phyloP scores from a whole-genome alignment of 2,797 vertebrate species.

The Macropus fuliginosus region DNA sequence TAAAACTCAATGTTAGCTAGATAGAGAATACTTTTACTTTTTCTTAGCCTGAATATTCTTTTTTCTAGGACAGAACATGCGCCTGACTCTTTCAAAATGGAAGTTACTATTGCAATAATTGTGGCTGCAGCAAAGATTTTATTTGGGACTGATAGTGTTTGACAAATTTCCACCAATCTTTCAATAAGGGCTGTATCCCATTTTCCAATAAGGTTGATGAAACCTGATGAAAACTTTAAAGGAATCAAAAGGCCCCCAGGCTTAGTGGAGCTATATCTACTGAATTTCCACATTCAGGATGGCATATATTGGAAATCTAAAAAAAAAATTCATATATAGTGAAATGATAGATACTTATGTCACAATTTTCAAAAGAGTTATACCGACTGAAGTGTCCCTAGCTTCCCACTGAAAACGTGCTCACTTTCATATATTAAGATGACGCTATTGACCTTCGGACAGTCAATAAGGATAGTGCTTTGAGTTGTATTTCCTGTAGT shows the following conservation, averaged over 20 bases:
- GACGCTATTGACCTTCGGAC: neutral
- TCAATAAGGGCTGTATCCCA: slow-evolving; percentile 67
- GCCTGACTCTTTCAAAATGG: neutral
- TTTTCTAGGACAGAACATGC: neutral
- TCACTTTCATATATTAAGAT: neutral
- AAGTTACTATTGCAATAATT: neutral
- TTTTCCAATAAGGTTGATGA: slow-evolving; percentile 79
- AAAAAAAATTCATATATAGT: slow-evolving; percentile 78
- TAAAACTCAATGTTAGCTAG: neutral
- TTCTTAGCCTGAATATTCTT: rapidly evolving
- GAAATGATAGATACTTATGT: slow-evolving; percentile 80
- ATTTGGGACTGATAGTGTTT: slow-evolving; percentile 31
- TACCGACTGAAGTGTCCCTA: slow-evolving; percentile 48
- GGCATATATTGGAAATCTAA: slow-evolving; percentile 76
- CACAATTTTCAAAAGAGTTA: slow-evolving; percentile 67
- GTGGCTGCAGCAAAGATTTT: neutral
- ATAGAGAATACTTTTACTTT: neutral
- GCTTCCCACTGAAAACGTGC: neutral
- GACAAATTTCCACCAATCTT: slow-evolving; percentile 72
- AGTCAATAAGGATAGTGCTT: rapidly evolving
- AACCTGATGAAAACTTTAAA: slow-evolving; percentile 74
- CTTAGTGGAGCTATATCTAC: slow-evolving; percentile 67
- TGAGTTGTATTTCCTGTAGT: neutral
- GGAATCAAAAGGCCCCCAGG: slow-evolving; percentile 73
- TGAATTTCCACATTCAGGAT: slow-evolving; percentile 73